Percentiles rank a stretch among this genome's conserved stretches.
phyloP scores from a whole-genome alignment of 1,140 invertebrate species.

The Procambarus clarkii region DNA sequence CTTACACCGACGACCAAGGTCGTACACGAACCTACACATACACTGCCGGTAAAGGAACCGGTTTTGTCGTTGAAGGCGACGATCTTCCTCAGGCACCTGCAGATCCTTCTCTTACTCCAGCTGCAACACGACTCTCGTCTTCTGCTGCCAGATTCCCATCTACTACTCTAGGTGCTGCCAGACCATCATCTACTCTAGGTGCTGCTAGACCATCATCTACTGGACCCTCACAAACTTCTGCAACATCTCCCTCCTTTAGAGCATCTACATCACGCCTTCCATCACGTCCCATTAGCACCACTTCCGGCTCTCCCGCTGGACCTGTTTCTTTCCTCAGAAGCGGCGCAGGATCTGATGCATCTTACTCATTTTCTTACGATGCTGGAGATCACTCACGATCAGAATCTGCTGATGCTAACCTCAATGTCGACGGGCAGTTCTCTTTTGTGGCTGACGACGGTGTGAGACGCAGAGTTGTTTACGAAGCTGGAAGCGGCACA shows the following conservation, averaged over 20 bases:
- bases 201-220: background rate
- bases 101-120: constrained; percentile 28
- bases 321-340: background rate
- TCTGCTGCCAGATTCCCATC: background rate
- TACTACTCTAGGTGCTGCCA: background rate
- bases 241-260: background rate
- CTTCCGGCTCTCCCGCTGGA: background rate
- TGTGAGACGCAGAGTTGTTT: constrained; percentile 47
- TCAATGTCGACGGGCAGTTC: constrained; percentile 63
- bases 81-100: constrained; percentile 58
- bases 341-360: constrained; percentile 46
- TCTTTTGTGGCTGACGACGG: constrained; percentile 69
- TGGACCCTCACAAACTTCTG: background rate
- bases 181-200: background rate
- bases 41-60: constrained; percentile 58
- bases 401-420: constrained; percentile 58
- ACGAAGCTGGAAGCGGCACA: constrained; percentile 56
- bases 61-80: constrained; percentile 61
- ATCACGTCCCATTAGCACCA: background rate
- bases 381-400: constrained; percentile 72
- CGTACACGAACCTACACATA: constrained; percentile 56
- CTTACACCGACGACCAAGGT: constrained; percentile 73
- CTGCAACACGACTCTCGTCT: constrained; percentile 35
- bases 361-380: constrained; percentile 67
- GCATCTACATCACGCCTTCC: background rate